Evolutionary conservation across 2,113 vertebrate genomes (phyloP).

Genomic region (Trinectes maculatus): DNA sequence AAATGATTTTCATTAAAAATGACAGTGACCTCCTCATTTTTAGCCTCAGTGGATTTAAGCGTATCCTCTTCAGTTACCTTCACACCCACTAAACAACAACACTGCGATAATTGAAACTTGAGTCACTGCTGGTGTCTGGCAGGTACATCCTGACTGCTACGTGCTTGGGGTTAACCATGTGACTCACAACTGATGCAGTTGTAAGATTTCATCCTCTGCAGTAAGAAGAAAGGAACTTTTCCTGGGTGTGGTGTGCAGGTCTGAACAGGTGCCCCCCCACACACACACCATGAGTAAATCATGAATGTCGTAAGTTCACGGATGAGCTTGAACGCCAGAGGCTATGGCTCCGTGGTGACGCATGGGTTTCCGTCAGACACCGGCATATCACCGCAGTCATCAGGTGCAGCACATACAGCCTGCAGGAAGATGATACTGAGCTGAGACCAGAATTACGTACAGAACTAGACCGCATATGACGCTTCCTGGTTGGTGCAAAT

Average conservation of each 20-base stretch:
- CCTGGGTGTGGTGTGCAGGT: conserved; percentile 60
- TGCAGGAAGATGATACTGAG: conserved; percentile 1
- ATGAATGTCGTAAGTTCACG: conserved; percentile 24
- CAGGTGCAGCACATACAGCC: conserved; percentile 6
- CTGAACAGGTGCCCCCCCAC: conserved; percentile 57
- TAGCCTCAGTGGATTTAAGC: neutral
- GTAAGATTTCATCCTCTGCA: conserved; percentile 11
- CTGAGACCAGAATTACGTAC: neutral
- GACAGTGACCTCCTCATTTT: neutral
- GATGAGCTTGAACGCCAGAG: conserved; percentile 14
- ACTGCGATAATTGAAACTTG: neutral
- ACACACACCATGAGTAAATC: conserved; percentile 51
- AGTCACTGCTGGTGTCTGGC: conserved; percentile 30
- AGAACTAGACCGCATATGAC: neutral
- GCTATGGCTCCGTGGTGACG: conserved; percentile 31
- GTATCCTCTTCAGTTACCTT: neutral
- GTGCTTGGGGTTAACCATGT: neutral
- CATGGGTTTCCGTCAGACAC: conserved; percentile 38
- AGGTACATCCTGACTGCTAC: neutral
- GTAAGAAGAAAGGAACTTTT: neutral
- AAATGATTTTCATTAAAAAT: neutral
- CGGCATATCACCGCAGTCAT: conserved; percentile 9
- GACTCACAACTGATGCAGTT: neutral
- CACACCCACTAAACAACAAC: neutral
- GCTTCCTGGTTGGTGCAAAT: neutral